Evolutionary conservation across 2,113 vertebrate genomes (phyloP), one percentile per base, ranked within the genome.

Genomic region (Pachypanchax playfairii): DNA sequence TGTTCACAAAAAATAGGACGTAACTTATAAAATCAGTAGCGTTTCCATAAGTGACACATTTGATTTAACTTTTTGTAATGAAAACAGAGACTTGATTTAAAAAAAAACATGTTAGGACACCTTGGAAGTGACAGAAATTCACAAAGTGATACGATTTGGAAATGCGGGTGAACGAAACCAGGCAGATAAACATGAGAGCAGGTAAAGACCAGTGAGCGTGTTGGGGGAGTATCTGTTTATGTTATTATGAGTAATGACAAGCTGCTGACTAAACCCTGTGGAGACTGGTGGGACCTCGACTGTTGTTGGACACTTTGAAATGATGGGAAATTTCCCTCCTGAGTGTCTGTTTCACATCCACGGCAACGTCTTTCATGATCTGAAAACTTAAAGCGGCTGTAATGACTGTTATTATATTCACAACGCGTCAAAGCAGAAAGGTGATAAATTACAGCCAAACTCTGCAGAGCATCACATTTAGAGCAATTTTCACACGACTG

Each of bases 221-320:
- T 35, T 12, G 55, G 56, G 52, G 62, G 75, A 52, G 57, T 6
- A 44, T n/a, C 70, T 82, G 80, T 86, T 83, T 73, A 70, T 86
- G 82, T 78, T 75, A 83, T 86, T 86, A 78, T 63, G 67, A 36
- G 39, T 87, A 86, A 87, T 88, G 59, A 88, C 35, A 82, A 5
- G 18, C 57, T 60, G 62, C 65, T 48, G 52, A 38, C 52, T 85
- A 64, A 79, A 69, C 65, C 58, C 62, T 4, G 52, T 48, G 66
- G 55, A 85, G 82, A 71, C 84, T 31, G 55, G 67, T 75, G 82
- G 38, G 67, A 77, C 61, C 36, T 51, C 2, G 77, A 79, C 83
- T 82, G 75, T 49, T 22, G 10, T 49, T 29, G 18, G 26, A 44
- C 36, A 54, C 14, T 57, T 58, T 14, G 21, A 42, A 50, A 28